These are phyloP conservation scores for Syngnathus acus DNA, from an alignment of 2,797 vertebrate genomes.

Conservation along the genomic window DNA sequence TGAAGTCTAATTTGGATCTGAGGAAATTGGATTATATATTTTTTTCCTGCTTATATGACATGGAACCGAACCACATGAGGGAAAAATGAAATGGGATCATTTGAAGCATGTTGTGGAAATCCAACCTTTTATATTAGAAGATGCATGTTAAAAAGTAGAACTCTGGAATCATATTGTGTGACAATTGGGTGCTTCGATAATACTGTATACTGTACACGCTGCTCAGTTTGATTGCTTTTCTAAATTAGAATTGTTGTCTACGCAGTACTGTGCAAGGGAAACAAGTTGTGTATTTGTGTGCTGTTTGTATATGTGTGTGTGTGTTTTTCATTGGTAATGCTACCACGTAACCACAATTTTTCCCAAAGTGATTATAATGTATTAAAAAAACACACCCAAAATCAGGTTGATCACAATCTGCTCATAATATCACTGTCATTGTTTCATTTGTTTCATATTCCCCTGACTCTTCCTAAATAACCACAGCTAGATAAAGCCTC, in stretches of 20 bases:
- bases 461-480: constrained; percentile 17
- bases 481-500: constrained; percentile 29
- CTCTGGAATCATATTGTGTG: constrained; percentile 13
- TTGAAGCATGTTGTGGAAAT: not conserved
- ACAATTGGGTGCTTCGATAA: constrained; percentile 10
- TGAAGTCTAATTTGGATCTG: not conserved
- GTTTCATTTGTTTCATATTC: constrained; percentile 7
- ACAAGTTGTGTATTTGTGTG: constrained; percentile 3
- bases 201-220: constrained; percentile 6
- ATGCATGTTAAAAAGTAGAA: not conserved
- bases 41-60: not conserved
- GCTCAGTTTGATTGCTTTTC: constrained; percentile 42
- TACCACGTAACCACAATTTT: not conserved
- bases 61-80: not conserved
- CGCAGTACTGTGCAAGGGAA: constrained; percentile 10
- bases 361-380: too few relatives aligned
- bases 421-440: constrained; percentile 9
- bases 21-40: not conserved
- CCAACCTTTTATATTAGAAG: not conserved
- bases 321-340: not conserved
- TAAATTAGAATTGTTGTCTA: constrained; percentile 36
- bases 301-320: not conserved
- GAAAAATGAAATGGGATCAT: not conserved
- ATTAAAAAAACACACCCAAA: not conserved
- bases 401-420: constrained; percentile 4